Conservation (phyloP, 2,888 invertebrate genomes). For the Heliconius hortense region DNA sequence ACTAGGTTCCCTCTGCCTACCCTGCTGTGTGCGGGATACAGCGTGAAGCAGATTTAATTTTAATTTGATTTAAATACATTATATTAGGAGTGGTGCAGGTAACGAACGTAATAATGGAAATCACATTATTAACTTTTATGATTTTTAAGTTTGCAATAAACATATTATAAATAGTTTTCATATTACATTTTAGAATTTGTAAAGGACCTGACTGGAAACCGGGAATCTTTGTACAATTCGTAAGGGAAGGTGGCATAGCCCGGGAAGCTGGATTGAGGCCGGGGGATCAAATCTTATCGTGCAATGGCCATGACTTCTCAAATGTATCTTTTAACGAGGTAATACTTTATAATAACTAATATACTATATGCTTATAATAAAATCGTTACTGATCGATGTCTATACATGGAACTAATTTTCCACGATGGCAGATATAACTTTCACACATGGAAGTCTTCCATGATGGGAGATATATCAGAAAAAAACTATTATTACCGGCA, state of each 20-base stretch:
- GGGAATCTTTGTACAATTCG: constrained; percentile 94
- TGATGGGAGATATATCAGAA: too few species aligned
- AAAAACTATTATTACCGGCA: too few species aligned
- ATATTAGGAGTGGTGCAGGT: neutral
- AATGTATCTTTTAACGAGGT: constrained; percentile 92
- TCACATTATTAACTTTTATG: neutral
- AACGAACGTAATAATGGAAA: neutral
- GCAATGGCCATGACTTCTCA: constrained; percentile 90
- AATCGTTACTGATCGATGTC: too few species aligned
- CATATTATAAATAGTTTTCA: neutral
- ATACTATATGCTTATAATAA: neutral
- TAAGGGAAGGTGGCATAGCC: constrained; percentile 93
- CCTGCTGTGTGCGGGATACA: too few species aligned
- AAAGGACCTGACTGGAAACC: constrained; percentile 93
- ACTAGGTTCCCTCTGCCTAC: too few species aligned
- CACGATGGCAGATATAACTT: too few species aligned
- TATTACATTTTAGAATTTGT: constrained; percentile 82
- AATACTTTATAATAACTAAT: constrained; percentile 44
- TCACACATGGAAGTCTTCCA: too few species aligned
- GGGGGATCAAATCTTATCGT: constrained; percentile 95
- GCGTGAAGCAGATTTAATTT: too few species aligned
- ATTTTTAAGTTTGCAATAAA: neutral
- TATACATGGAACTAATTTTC: too few species aligned
- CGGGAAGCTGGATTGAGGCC: constrained; percentile 93
- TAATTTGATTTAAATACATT: too few species aligned